Percentiles rank a stretch among this genome's conserved stretches.
Evolutionary conservation across 2,113 vertebrate species (phyloP).

Genomic region (Catagonus wagneri): DNA sequence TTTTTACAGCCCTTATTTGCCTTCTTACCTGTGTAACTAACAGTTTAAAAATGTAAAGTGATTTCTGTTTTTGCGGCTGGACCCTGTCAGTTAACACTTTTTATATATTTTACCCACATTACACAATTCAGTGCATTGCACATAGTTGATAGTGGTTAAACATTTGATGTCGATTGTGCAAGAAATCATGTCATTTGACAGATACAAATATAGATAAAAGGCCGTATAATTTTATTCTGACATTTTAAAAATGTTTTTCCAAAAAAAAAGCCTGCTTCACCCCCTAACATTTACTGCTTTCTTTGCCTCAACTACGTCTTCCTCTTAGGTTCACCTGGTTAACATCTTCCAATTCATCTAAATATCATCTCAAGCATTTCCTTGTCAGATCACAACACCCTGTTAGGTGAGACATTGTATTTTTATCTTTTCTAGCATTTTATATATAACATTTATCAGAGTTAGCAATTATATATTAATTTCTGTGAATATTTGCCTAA

Average conservation of each 20-base stretch:
- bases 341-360: background rate
- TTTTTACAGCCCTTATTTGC: background rate
- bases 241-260: background rate
- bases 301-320: background rate
- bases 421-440: background rate
- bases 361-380: background rate
- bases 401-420: background rate
- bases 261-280: background rate
- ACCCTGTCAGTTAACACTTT: background rate
- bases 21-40: background rate
- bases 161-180: background rate
- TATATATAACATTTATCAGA: background rate
- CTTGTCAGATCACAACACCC: background rate
- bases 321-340: background rate
- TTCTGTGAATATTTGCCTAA: background rate
- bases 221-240: background rate
- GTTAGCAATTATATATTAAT: background rate
- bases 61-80: background rate
- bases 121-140: background rate
- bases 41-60: background rate
- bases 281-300: background rate
- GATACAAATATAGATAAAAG: background rate
- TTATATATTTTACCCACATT: background rate
- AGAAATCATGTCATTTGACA: background rate
- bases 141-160: background rate